Evolutionary conservation across 2,797 vertebrate species (phyloP).

Genomic region (Scolopax rusticola): DNA sequence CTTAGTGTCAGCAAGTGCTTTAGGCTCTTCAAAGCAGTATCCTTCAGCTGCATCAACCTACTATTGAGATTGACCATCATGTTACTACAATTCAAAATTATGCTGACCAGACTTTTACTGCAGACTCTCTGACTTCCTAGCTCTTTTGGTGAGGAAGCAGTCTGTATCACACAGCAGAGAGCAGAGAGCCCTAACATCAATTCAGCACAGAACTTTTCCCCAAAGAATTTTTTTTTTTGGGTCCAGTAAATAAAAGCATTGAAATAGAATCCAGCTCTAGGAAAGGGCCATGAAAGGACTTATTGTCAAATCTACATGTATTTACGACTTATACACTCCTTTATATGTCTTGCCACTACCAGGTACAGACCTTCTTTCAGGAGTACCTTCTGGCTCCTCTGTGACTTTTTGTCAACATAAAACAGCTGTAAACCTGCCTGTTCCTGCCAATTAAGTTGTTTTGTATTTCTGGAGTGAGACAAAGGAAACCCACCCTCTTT

Average conservation of each 20-base stretch:
- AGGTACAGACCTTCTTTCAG: background rate
- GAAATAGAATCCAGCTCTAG: background rate
- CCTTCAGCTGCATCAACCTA: background rate
- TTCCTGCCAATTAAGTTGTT: conserved; percentile 33
- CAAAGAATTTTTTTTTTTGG: background rate
- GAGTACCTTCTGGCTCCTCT: background rate
- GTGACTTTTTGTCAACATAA: conserved; percentile 25
- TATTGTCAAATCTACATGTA: background rate
- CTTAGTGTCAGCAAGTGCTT: background rate
- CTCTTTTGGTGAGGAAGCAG: background rate
- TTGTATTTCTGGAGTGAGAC: conserved; percentile 31
- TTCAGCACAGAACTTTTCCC: background rate
- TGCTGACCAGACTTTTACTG: background rate
- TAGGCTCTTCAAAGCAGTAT: background rate
- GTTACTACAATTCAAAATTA: background rate
- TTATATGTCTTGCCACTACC: background rate
- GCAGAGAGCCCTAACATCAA: background rate
- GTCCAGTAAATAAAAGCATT: background rate
- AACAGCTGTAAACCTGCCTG: conserved; percentile 40
- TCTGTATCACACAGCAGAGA: background rate
- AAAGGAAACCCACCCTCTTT: background rate
- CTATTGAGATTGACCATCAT: background rate
- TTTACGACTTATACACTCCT: background rate
- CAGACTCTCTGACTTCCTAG: background rate
- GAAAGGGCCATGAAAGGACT: background rate